phyloP scores from a whole-genome alignment of 2,797 vertebrate species.

The Spondyliosoma cantharus region DNA sequence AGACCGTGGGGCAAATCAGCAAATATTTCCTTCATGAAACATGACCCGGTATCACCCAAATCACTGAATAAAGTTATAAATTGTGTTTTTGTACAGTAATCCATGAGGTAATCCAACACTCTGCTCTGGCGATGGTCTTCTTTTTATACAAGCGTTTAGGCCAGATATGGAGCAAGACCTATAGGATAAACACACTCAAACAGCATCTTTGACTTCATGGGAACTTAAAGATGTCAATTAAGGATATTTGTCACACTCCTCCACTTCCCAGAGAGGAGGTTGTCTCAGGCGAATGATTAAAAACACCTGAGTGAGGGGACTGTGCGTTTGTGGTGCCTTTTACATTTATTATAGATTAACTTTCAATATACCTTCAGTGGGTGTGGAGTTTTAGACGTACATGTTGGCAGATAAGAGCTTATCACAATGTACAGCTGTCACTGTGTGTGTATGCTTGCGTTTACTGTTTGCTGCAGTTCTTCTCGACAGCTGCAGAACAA shows the following conservation, averaged over 20 bases:
- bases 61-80: too few relatives aligned
- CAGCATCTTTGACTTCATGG: too few relatives aligned
- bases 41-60: too few relatives aligned
- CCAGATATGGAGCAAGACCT: too few relatives aligned
- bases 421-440: constrained; percentile 39
- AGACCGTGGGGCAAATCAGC: too few relatives aligned
- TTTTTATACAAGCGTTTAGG: too few relatives aligned
- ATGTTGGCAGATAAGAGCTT: background rate
- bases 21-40: too few relatives aligned
- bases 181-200: too few relatives aligned
- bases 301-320: background rate
- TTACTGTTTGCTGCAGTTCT: background rate
- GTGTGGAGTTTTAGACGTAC: background rate
- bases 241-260: background rate
- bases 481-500: background rate
- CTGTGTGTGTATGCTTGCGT: background rate
- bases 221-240: background rate
- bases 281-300: background rate
- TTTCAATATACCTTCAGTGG: constrained; percentile 1
- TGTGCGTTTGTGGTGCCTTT: background rate
- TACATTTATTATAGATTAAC: background rate
- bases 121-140: too few relatives aligned
- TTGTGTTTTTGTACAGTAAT: too few relatives aligned
- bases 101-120: too few relatives aligned
- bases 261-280: too few relatives aligned